Base-by-base conservation (phyloP, 2,888 invertebrate species). In the Lasioglossum vierecki region DNA sequence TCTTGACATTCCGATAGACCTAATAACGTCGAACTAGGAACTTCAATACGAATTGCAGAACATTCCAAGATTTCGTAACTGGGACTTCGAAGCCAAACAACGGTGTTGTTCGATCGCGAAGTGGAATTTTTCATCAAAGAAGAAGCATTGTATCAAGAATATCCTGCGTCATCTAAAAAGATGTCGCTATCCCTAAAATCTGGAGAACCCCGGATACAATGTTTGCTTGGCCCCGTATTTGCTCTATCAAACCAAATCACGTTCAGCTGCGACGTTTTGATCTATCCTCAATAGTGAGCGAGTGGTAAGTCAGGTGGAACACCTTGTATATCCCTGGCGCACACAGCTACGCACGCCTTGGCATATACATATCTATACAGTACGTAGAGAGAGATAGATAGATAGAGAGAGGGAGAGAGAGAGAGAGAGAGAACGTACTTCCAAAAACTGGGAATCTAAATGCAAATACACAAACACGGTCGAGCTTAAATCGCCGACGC, bases 391-490 rank as follows among this genome's bases (percentile, higher is more conserved):
- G 30, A 30, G 30, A 30, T 30, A 30, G 30, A 30, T 30, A 30
- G 30, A 30, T 30, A 30, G 30, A 30, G 8, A 35, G 30, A 18
- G 66, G 8, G 8, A 3, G 66, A 5, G 39, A 39, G 39, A 39
- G 4, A 4, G 39, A 39, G 39, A 39, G 39, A 6, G n/a, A 39
- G 18, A 74, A 22, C 30, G 26, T 80, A 72, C 80, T 68, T 83
- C 80, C 80, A 78, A 88, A 89, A 89, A 86, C 87, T 85, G 81
- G 76, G 85, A 86, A 90, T 90, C 86, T 90, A 90, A 90, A 90
- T 90, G 90, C 90, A 90, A 90, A 90, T 90, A 89, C 76, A 80
- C 74, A 74, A 85, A 84, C 66, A 76, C 76, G 77, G 41, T 68
- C 80, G 79, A 76, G 87, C 57, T 80, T 83, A 74, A 80, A 80